phyloP scores from a whole-genome alignment of 1,140 invertebrate species.

The Aphelinus atriplicis region DNA sequence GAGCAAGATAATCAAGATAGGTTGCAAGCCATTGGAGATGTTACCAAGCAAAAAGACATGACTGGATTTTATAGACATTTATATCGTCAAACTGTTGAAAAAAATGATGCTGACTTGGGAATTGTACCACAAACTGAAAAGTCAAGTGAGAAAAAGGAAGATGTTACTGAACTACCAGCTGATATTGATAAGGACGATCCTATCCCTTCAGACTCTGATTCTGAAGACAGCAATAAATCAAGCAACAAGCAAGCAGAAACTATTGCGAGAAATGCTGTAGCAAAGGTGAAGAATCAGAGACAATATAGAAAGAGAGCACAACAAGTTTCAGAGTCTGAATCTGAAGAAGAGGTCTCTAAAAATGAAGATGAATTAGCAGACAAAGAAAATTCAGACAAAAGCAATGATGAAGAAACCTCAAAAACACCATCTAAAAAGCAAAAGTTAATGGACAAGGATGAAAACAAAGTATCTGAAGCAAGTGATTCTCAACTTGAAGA shows the following conservation, averaged over 20 bases:
- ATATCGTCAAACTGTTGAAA: constrained; percentile 79
- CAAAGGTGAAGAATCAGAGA: constrained; percentile 17
- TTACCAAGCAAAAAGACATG: constrained; percentile 91
- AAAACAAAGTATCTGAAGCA: constrained; percentile 53
- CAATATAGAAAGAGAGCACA: constrained; percentile 36
- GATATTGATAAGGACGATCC: constrained; percentile 51
- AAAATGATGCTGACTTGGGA: constrained; percentile 45
- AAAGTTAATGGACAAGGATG: constrained; percentile 23
- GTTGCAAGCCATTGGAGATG: constrained; percentile 89
- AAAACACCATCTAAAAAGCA: constrained; percentile 9
- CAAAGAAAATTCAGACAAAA: constrained; percentile 23
- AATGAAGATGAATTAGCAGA: constrained; percentile 7
- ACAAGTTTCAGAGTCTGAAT: constrained; percentile 20
- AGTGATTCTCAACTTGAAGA: constrained; percentile 25
- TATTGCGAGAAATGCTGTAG: constrained; percentile 1
- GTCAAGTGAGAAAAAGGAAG: constrained; percentile 27
- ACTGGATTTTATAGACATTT: constrained; percentile 93
- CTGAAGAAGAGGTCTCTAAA: constrained; percentile 19
- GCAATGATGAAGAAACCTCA: constrained; percentile 40
- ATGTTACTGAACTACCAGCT: constrained; percentile 24
- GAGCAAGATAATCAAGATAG: constrained; percentile 83
- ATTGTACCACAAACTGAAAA: constrained; percentile 35
- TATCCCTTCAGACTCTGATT: constrained; percentile 38
- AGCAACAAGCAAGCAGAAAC: constrained; percentile 27
- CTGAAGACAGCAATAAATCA: constrained; percentile 37